A percentile compares a stretch with the other conserved stretches of the same genome.
Evolutionary conservation across 2,797 vertebrate genomes (phyloP).

Genomic region (Poecile montanus): DNA sequence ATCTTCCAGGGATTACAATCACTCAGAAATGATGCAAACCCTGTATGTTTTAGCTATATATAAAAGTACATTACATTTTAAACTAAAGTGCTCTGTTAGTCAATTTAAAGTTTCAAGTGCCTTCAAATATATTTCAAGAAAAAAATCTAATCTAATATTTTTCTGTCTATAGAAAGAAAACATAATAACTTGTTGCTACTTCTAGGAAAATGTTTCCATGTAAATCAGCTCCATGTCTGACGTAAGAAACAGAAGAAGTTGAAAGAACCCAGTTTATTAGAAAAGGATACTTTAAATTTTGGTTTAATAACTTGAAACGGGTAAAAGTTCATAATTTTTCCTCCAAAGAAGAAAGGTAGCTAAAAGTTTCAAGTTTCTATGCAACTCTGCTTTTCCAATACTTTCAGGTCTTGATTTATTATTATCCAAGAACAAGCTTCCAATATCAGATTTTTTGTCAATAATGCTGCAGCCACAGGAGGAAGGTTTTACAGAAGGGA

Average conservation of each 20-base stretch:
- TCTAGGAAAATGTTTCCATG: neutral
- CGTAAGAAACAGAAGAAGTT: neutral
- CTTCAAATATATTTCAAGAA: neutral
- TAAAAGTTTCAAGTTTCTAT: neutral
- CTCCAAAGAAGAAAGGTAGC: neutral
- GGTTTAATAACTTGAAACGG: neutral
- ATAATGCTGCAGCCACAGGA: neutral
- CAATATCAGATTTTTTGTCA: neutral
- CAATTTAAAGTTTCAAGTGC: neutral
- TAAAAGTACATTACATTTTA: neutral
- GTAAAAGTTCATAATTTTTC: neutral
- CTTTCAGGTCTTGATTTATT: neutral
- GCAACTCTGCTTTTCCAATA: neutral
- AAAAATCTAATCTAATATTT: neutral
- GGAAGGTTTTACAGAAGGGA: neutral
- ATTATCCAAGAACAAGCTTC: neutral
- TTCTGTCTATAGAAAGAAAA: neutral
- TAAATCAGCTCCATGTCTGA: neutral
- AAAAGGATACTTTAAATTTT: neutral
- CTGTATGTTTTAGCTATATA: neutral
- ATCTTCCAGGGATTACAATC: neutral
- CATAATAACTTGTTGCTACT: neutral
- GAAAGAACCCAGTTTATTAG: neutral
- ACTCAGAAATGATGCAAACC: neutral
- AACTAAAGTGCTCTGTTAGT: neutral